A percentile compares a stretch with the other conserved stretches of the same genome.
phyloP scores from a whole-genome alignment of 1,140 invertebrate genomes.

The Acromyrmex echinatior region DNA sequence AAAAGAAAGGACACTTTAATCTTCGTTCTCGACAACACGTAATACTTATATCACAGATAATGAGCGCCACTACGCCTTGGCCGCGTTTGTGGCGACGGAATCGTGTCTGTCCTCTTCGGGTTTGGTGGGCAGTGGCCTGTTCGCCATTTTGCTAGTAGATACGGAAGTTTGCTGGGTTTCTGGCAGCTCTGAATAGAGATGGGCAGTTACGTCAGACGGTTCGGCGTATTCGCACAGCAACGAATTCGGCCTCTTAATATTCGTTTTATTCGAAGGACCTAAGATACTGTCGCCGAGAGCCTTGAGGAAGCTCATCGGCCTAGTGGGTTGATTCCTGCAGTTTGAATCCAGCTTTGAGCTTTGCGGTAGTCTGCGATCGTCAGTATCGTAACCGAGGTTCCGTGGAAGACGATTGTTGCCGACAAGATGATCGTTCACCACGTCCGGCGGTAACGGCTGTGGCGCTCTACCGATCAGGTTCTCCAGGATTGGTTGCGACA shows the following conservation, averaged over 20 bases:
- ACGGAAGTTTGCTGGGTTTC: slow-evolving; percentile 86
- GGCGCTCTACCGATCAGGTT: slow-evolving; percentile 77
- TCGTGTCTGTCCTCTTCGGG: slow-evolving; percentile 82
- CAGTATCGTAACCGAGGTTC: slow-evolving; percentile 14
- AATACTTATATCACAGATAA: slow-evolving; percentile 79
- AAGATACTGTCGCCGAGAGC: slow-evolving; percentile 83
- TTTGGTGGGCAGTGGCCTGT: slow-evolving; percentile 90
- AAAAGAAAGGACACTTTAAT: slow-evolving; percentile 32
- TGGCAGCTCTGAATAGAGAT: slow-evolving; percentile 91
- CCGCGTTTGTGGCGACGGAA: slow-evolving; percentile 67
- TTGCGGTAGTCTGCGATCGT: slow-evolving; percentile 38
- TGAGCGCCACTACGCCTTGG: slow-evolving; percentile 76
- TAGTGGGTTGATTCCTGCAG: slow-evolving; percentile 70
- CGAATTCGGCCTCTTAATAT: slow-evolving; percentile 86
- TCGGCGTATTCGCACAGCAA: slow-evolving; percentile 91
- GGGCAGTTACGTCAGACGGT: slow-evolving; percentile 89
- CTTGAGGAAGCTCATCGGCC: slow-evolving; percentile 83
- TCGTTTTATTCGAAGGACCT: slow-evolving; percentile 70
- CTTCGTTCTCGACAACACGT: slow-evolving; percentile 42
- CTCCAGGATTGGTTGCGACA: slow-evolving; percentile 83
- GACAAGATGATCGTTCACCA: slow-evolving; percentile 77
- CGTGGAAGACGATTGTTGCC: slow-evolving; percentile 60
- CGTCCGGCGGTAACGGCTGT: slow-evolving; percentile 81
- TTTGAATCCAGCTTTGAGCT: slow-evolving; percentile 48
- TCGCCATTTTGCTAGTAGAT: slow-evolving; percentile 88